phyloP scores from a whole-genome alignment of 2,888 invertebrate genomes.

The Willowsia nigromaculata region DNA sequence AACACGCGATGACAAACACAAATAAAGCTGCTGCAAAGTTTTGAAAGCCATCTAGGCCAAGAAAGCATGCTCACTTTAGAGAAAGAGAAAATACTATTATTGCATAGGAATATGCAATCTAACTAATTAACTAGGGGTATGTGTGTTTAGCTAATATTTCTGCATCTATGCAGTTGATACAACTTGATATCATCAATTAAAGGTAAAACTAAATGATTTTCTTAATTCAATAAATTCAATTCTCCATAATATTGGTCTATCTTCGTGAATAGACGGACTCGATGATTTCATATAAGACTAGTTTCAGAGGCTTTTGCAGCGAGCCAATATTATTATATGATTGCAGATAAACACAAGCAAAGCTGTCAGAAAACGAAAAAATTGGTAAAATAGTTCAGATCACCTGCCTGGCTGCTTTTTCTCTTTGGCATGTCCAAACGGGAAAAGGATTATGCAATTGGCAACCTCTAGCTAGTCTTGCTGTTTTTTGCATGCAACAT shows the following conservation, averaged over 20 bases:
- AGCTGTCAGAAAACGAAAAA: constrained; percentile 57
- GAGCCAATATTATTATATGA: constrained; percentile 2
- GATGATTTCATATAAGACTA: not conserved
- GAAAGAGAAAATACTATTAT: not conserved
- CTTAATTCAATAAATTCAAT: no score
- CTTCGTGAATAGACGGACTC: not conserved
- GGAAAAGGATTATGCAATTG: constrained; percentile 48
- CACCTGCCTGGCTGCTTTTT: constrained; percentile 57
- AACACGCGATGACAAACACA: constrained; percentile 63
- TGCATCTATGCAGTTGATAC: no score
- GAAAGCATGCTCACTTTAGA: not conserved
- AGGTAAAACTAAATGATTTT: no score
- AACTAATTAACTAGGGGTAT: no score
- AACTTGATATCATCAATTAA: no score
- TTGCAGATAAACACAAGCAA: constrained; percentile 5
- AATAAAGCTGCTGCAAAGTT: constrained; percentile 27
- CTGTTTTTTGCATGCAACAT: constrained; percentile 35
- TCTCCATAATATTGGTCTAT: no score
- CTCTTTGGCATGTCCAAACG: constrained; percentile 52
- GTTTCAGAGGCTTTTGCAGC: not conserved
- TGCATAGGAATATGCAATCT: no score
- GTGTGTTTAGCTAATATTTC: no score
- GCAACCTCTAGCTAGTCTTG: constrained; percentile 46
- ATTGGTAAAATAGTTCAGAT: constrained; percentile 62
- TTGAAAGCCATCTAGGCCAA: not conserved